Base-by-base conservation (phyloP, 2,888 invertebrate species). In the Trissolcus brochymenae region DNA sequence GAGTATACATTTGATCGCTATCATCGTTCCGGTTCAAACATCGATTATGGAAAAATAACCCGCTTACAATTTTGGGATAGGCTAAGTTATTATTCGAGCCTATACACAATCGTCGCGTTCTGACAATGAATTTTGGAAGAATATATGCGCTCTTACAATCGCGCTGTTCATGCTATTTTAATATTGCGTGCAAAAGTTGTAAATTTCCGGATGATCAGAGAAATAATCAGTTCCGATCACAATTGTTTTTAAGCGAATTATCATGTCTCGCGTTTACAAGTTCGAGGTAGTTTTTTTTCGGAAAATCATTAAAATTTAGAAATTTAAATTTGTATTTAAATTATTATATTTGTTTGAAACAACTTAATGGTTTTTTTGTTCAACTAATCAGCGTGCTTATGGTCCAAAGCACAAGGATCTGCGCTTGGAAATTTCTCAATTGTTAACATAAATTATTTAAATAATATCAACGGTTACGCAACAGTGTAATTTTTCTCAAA, bases 101-200 rank as follows among this genome's bases (percentile, higher is more conserved):
- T 73, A 56, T 66, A 66, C 68, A 62, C 29, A 40, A 62, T 65
- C 62, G 25, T 54, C 73, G 62, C 50, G 25, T 40, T 59, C 49
- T 61, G 19, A 51, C 66, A 40, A 55, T 35, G 56, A 25, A 35
- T 46, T 62, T 61, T 51, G 43, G 11, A 43, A 80, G 81, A 81
- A 81, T 81, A 81, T 81, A 80, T 73, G 78, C 79, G 70, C 70
- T n/a, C 59, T 68, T 65, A 78, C 71, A 78, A n/a, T 49, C 73
- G 70, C 79, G 77, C 79, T 49, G 54, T 64, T 71, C 49, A 79
- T 78, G 75, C 55, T 73, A 66, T 56, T 70, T 75, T 61, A 73
- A 57, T 76, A 66, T 72, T 64, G 67, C 67, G 68, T 75, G 64
- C 59, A 71, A 68, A 25, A 68, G 62, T 71, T 76, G 65, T 67